Evolutionary conservation across 1,140 invertebrate species (phyloP).

Genomic region (Ceratosolen solmsi): DNA sequence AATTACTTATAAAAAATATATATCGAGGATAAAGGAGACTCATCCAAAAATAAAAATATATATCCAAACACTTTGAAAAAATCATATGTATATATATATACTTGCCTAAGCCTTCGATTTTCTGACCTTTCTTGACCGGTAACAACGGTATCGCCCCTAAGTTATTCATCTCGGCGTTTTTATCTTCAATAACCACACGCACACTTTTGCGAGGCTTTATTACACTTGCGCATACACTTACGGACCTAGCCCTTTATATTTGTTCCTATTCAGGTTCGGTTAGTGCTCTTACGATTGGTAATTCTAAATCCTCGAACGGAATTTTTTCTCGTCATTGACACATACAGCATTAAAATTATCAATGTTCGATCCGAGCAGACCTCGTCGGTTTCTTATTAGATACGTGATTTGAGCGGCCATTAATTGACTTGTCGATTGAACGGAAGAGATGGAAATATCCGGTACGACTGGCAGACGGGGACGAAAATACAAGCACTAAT

Average conservation of each 20-base stretch:
- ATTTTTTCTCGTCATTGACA: not conserved
- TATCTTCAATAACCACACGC: not conserved
- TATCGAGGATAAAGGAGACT: too few relatives aligned
- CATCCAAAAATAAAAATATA: too few relatives aligned
- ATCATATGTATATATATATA: too few relatives aligned
- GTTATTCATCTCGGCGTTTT: conserved; percentile 63
- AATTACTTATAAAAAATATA: too few relatives aligned
- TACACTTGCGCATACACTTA: not conserved
- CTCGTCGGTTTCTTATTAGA: not conserved
- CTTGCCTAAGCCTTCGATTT: conserved; percentile 61
- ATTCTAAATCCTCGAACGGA: not conserved
- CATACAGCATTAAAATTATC: conserved; percentile 36
- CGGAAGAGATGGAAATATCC: conserved; percentile 43
- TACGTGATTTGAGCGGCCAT: not conserved
- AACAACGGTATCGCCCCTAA: conserved; percentile 67
- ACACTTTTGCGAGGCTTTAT: not conserved
- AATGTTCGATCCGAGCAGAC: conserved; percentile 35
- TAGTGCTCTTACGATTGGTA: not conserved
- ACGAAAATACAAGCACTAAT: too few relatives aligned
- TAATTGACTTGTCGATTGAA: conserved; percentile 47
- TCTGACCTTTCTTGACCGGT: conserved; percentile 64
- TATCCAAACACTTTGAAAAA: too few relatives aligned
- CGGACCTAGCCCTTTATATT: not conserved
- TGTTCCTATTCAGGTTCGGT: not conserved
- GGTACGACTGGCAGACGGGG: not conserved